Conservation (phyloP, 2,113 vertebrate species). For the Limanda limanda region DNA sequence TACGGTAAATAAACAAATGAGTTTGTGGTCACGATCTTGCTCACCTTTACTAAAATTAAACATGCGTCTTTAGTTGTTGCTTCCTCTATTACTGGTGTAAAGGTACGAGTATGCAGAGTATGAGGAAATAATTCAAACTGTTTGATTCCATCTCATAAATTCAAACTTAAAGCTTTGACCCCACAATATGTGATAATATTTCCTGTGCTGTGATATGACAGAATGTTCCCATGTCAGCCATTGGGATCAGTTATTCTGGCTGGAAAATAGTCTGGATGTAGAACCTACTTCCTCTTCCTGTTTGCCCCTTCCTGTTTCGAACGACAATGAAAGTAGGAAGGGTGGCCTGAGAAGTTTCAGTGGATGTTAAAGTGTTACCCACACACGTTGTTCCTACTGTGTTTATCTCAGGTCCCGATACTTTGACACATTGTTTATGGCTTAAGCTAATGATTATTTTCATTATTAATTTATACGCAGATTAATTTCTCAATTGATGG, state of each 20-base stretch:
- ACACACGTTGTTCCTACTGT: not conserved
- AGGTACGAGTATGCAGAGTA: too few relatives aligned
- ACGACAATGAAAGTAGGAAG: constrained; percentile 37
- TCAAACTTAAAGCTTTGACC: not conserved
- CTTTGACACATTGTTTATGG: too few relatives aligned
- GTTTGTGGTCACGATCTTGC: too few relatives aligned
- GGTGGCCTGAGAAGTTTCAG: constrained; percentile 20
- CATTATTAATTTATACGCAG: not conserved
- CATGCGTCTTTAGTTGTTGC: not conserved
- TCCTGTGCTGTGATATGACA: constrained; percentile 8
- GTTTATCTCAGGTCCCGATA: too few relatives aligned
- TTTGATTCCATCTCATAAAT: too few relatives aligned
- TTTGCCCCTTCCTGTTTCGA: constrained; percentile 64
- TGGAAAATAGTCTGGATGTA: constrained; percentile 44
- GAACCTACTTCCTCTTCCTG: constrained; percentile 69
- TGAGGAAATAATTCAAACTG: too few relatives aligned
- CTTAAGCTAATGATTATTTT: not conserved
- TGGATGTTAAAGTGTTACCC: not conserved
- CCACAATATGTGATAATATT: not conserved
- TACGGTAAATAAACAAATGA: too few relatives aligned
- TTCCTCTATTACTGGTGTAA: too few relatives aligned
- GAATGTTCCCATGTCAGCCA: not conserved
- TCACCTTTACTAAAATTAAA: not conserved
- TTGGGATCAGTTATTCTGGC: constrained; percentile 38
- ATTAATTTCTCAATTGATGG: not conserved